phyloP scores from a whole-genome alignment of 1,140 invertebrate species.

The Ostrea denselamellosa region DNA sequence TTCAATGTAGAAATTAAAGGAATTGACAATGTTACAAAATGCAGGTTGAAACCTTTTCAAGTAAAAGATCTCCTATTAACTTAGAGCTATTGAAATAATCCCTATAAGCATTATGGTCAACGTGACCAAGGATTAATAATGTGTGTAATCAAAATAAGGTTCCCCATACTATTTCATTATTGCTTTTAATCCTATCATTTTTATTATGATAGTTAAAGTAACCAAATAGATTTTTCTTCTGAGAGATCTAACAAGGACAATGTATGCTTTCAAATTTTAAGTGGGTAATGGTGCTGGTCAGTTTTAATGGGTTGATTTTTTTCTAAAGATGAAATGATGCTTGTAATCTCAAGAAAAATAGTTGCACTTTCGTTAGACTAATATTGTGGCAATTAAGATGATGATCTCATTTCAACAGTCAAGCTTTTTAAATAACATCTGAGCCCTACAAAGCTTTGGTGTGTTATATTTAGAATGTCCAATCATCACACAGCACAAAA shows the following conservation, averaged over 20 bases:
- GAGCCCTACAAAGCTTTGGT: background rate
- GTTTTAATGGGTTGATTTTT: slow-evolving; percentile 29
- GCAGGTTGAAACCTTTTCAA: too few relatives aligned
- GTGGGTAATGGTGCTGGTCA: background rate
- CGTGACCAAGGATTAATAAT: background rate
- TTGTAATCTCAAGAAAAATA: background rate
- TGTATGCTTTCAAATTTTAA: background rate
- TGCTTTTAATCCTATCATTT: slow-evolving; percentile 34
- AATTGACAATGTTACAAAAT: too few relatives aligned
- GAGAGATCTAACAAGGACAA: background rate
- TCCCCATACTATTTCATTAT: background rate
- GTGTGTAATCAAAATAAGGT: background rate
- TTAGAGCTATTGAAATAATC: background rate
- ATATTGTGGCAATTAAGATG: slow-evolving; percentile 20
- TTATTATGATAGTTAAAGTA: slow-evolving; percentile 23
- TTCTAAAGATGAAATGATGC: slow-evolving; percentile 5
- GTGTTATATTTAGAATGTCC: background rate
- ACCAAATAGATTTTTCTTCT: slow-evolving; percentile 21
- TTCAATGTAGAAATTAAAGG: too few relatives aligned
- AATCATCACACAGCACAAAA: background rate
- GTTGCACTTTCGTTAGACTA: background rate
- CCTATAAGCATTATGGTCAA: background rate
- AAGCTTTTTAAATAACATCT: background rate
- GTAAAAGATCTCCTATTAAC: background rate
- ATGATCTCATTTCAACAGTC: background rate